Evolutionary conservation across 35 echinoderm and acorn worm genomes (phyloP).

Genomic region (Ptychodera flava): DNA sequence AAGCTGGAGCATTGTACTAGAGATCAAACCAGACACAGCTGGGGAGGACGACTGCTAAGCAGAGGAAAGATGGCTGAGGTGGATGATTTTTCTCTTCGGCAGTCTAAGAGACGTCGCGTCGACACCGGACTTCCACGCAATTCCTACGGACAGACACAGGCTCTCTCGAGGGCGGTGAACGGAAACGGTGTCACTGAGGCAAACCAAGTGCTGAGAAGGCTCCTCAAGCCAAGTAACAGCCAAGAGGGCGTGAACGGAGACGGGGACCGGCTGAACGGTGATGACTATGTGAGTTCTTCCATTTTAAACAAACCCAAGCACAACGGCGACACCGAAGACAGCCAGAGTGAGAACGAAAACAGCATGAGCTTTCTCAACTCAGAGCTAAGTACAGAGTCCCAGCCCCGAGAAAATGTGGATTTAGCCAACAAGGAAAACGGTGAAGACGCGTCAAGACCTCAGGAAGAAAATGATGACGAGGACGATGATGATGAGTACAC

Average conservation of each 20-base stretch:
- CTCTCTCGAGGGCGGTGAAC: slow-evolving; percentile 17
- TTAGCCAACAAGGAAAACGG: not conserved
- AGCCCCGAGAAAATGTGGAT: not conserved
- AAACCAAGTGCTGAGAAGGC: not conserved
- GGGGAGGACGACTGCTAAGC: not conserved
- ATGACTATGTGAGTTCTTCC: not conserved
- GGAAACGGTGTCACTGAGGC: slow-evolving; percentile 12
- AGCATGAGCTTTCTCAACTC: not conserved
- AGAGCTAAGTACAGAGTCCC: not conserved
- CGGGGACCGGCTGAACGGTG: not conserved
- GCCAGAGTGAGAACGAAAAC: not conserved
- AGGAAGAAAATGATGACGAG: slow-evolving; percentile 13
- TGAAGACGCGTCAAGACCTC: slow-evolving; percentile 12
- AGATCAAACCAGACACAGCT: not conserved
- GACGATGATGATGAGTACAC: slow-evolving; percentile 16
- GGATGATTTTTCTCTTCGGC: slow-evolving; percentile 40
- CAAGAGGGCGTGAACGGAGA: not conserved
- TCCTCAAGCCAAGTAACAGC: not conserved
- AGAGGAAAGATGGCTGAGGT: slow-evolving; percentile 50
- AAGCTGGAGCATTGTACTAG: not conserved
- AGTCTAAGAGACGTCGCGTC: slow-evolving; percentile 60
- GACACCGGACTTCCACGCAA: slow-evolving; percentile 55
- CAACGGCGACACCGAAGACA: not conserved
- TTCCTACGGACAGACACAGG: slow-evolving; percentile 17
- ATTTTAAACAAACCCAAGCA: not conserved